These are phyloP conservation scores for Hiodon tergisus DNA, from an alignment of 2,113 vertebrate genomes.

Conservation along the genomic window DNA sequence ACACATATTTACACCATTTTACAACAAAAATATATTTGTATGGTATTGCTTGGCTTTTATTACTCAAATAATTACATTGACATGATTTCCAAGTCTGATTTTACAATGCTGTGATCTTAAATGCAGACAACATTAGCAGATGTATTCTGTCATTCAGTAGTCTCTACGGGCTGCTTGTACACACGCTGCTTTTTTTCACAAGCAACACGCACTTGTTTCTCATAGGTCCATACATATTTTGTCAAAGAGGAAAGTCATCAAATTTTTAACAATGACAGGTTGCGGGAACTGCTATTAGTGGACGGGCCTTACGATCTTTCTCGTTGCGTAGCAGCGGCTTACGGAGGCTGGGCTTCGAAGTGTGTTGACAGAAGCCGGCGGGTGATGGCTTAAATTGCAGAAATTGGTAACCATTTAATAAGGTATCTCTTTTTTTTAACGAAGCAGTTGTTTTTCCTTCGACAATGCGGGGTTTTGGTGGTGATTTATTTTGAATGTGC, in stretches of 20 bases:
- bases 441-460: constrained; percentile 2
- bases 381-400: constrained; percentile 4
- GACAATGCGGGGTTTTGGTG: no score
- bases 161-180: neutral
- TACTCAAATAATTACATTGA: no score
- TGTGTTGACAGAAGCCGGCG: neutral
- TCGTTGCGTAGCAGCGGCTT: neutral
- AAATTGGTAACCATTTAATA: neutral
- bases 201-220: neutral
- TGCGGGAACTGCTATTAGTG: neutral
- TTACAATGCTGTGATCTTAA: no score
- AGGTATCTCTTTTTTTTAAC: neutral
- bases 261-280: neutral
- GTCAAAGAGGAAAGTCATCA: neutral
- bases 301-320: neutral
- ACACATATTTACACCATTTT: no score
- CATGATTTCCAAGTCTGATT: no score
- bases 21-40: no score
- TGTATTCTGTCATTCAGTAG: no score
- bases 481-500: no score
- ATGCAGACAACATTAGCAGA: no score
- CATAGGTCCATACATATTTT: neutral
- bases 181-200: neutral
- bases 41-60: no score
- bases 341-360: neutral